Evolutionary conservation across 2,888 invertebrate genomes (phyloP), one percentile per base, ranked within the genome.

Genomic region (Limnephilus lunatus): DNA sequence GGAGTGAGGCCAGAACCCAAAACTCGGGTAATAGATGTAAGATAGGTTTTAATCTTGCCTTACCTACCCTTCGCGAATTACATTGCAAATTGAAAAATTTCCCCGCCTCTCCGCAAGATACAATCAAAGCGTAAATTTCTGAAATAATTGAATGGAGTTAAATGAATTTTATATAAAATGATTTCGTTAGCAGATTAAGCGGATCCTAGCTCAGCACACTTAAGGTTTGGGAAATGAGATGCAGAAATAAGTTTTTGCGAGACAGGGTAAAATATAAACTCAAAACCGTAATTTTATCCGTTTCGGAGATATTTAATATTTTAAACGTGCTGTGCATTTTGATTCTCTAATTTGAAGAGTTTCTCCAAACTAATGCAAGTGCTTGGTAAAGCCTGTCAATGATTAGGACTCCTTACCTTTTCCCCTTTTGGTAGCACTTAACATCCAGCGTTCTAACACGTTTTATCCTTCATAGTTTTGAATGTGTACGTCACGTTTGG

Each of bases 41-140:
- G 90, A 90, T 82, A 82, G 48, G 80, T 89, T 89, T 89, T 35
- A 90, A 53, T 90, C 90, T 82, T 82, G 90, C 48, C 89, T 89
- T 81, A 89, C 83, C 44, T 68, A 48, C 68, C 85, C 85, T 68
- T 48, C 90, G 31, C 83, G 53, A 85, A 39, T 82, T 82, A 82
- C 83, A 68, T 90, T 68, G 32, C 83, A 81, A 87, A 87, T 87
- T 88, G 88, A 91, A 91, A 87, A 87, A 91, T 91, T 68, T 48
- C 81, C 91, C 87, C 44, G 15, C 88, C 88, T n/a, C 19, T 48
- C 86, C 30, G 19, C 88, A 25, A 89, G 80, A 89, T 80, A 89
- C 68, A 80, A 89, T 89, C 88, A 68, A 89, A 89, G n/a, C 80
- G 88, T 30, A 89, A 31, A 35, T 39, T 85, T 86, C 12, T 44